These are phyloP conservation scores for Carterocephalus palaemon DNA, from an alignment of 2,888 invertebrate species.

Conservation along the genomic window DNA sequence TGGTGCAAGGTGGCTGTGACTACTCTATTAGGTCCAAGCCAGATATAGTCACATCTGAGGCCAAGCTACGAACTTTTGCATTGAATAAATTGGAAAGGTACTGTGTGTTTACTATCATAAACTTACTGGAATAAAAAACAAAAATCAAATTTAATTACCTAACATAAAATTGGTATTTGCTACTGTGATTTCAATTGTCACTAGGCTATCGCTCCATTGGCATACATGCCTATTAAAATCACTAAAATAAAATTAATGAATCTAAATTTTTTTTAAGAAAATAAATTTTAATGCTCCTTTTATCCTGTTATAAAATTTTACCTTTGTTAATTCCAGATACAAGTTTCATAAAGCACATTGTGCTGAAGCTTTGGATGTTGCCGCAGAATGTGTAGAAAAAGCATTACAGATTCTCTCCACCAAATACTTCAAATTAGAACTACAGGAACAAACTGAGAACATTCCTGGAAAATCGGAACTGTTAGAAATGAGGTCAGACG, in stretches of 20 bases:
- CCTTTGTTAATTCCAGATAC: slow-evolving; percentile 71
- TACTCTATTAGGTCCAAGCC: slow-evolving; percentile 80
- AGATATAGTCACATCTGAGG: slow-evolving; percentile 78
- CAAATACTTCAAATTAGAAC: slow-evolving; percentile 82
- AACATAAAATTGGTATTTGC: no score
- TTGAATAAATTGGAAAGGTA: slow-evolving; percentile 85
- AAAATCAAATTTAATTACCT: no score
- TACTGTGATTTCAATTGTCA: no score
- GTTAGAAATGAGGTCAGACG: slow-evolving; percentile 83
- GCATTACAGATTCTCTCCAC: slow-evolving; percentile 84
- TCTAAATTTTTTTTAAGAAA: no score
- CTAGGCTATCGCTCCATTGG: no score
- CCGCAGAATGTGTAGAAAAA: slow-evolving; percentile 83
- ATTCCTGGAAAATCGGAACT: slow-evolving; percentile 74
- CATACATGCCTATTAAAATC: no score
- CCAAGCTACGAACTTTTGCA: slow-evolving; percentile 84
- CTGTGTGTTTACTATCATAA: background rate
- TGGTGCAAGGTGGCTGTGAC: slow-evolving; percentile 85
- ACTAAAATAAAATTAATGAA: no score
- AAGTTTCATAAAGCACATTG: slow-evolving; percentile 88
- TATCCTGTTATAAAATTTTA: background rate
- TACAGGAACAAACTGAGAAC: slow-evolving; percentile 56
- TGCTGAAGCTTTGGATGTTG: slow-evolving; percentile 83
- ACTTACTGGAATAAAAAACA: no score
- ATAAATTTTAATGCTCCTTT: no score